Base-by-base conservation (phyloP, 30 jellyfish, hydroid and myxozoan species). In the Mastigias papua region DNA sequence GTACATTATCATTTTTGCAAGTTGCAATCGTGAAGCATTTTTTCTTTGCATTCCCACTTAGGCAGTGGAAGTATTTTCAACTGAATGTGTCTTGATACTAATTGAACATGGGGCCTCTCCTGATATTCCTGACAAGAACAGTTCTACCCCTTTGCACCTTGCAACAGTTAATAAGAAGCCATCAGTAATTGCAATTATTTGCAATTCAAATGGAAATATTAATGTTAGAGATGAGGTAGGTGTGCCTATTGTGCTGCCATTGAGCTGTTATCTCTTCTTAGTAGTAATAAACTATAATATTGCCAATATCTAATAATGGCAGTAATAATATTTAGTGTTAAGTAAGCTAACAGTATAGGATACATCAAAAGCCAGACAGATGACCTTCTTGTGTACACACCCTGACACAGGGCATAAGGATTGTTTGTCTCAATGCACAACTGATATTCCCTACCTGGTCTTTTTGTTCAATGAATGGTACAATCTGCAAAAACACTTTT, bases 141-240 rank as follows among this genome's bases (percentile, higher is more conserved):
- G 49, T 50, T 83, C 92, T 8, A 83, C 92, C 10, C 92, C 92
- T 28, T 22, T 83, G 25, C 92, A 83, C 42, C 60, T 83, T 23
- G 92, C 92, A 32, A 83, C 92, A 23, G 92, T 83, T 67, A 83
- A 83, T 70, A 83, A 63, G 42, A 83, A 83, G 30, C 72, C 92
- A 29, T 65, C 60, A n/a, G 69, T 83, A 16, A 54, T 83, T 58
- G 79, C 86, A 26, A 58, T 83, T 10, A 69, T 83, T 19, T 42
- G 86, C 65, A 72, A 83, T 49, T 70, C 92, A 21, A 51, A 83
- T 83, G 92, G 92, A 19, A 57, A 83, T 51, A 34, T 83, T 46
- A 83, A 70, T 57, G 60, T 70, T 46, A 83, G 54, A 49, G 92
- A 83, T 58, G 70, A 83, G 49, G 92, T 83, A 48, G 22, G 75